phyloP scores from a whole-genome alignment of 2,888 invertebrate species.

The Erpobdella octoculata region DNA sequence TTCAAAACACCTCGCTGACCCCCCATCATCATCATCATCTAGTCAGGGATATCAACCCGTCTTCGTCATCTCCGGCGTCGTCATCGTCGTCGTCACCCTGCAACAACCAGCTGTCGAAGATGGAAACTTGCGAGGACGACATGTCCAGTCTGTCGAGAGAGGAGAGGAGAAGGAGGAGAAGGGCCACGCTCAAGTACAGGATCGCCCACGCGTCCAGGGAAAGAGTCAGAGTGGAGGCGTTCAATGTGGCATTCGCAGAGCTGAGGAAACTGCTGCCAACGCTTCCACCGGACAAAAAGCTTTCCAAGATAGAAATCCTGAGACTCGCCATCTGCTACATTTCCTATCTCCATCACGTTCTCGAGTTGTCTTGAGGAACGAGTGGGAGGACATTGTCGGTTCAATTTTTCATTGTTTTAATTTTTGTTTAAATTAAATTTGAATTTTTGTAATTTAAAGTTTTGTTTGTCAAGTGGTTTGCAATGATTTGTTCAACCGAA shows the following conservation, averaged over 20 bases:
- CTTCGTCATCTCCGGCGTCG: not conserved
- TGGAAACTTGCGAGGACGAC: slow-evolving; percentile 18
- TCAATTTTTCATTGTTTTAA: too few species aligned
- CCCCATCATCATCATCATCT: not conserved
- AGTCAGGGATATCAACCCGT: not conserved
- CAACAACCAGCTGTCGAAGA: too few species aligned
- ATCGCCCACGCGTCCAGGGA: slow-evolving; percentile 93
- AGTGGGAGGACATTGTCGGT: too few species aligned
- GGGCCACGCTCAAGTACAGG: slow-evolving; percentile 86
- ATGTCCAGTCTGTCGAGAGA: slow-evolving; percentile 58
- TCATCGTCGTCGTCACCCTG: too few species aligned
- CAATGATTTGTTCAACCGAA: too few species aligned
- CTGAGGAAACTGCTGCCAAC: slow-evolving; percentile 83
- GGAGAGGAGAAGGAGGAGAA: slow-evolving; percentile 72
- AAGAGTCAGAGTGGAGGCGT: slow-evolving; percentile 76
- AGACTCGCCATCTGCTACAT: slow-evolving; percentile 94
- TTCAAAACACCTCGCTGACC: too few species aligned
- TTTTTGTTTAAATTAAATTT: too few species aligned
- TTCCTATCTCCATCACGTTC: slow-evolving; percentile 86
- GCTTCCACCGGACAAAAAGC: slow-evolving; percentile 88
- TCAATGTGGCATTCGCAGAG: slow-evolving; percentile 88
- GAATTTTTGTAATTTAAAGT: too few species aligned
- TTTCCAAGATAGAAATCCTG: slow-evolving; percentile 97
- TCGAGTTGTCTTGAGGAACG: slow-evolving; percentile 65
- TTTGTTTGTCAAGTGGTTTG: too few species aligned